Base-by-base conservation (phyloP, 2,797 vertebrate genomes). In the Tapirus indicus region DNA sequence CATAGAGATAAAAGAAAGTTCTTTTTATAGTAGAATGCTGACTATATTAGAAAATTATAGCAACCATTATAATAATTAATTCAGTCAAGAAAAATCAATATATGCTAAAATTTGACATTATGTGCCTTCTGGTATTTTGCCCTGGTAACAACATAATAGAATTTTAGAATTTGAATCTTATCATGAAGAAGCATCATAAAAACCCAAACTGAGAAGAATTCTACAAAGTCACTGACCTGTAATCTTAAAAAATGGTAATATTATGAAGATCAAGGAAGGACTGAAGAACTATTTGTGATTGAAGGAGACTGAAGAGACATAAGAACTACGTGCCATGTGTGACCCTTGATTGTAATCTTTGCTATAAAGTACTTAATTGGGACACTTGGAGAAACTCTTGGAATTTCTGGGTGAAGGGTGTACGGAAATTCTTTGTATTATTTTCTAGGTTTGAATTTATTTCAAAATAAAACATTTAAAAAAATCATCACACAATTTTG, bases 391-490 rank as follows among this genome's bases (percentile, higher is more conserved):
- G 27, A 83, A 80, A 75, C 20, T 93, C 9, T 52, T 44, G 2
- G n/a, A 16, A n/a, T 96, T 29, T 82, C 49, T 82, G n/a, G 12
- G 18, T 83, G 62, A 60, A 58, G 27, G 4, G 2, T n/a, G 4
- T 77, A 68, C 77, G 44, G 77, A 49, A 77, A 78, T 83, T 87
- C 35, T 89, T 75, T 74, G 52, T 79, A 58, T 52, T 90, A 62
- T 41, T 83, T 44, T 90, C 20, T 87, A 82, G 68, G n/a, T 78
- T 89, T 88, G 25, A 87, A 96, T 66, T 87, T 95, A 87, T 87
- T 95, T 88, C 12, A 78, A 68, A 82, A 64, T 64, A 69, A 91
- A 92, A 74, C 7, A 41, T 77, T 52, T 3, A 3, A 7, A 60
- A 74, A 68, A 60, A 38, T 35, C 32, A 75, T 60, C 18, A 29